Conservation (phyloP, 2,797 vertebrate species). For the Sebastes oblongus region DNA sequence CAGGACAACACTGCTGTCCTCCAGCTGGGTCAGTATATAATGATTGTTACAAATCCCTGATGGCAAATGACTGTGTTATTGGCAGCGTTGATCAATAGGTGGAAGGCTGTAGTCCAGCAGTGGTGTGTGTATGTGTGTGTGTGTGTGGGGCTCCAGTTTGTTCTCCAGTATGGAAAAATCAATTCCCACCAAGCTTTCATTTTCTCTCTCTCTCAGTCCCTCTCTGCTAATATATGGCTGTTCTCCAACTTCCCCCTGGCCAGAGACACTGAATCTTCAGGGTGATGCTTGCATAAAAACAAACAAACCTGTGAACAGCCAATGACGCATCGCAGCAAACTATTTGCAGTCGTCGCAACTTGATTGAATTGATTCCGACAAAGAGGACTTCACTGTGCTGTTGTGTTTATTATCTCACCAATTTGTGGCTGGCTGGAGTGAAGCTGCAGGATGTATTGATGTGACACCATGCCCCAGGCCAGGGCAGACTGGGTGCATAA, state of each 20-base stretch:
- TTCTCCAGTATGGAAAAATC: slow-evolving; percentile 72
- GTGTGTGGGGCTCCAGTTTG: slow-evolving; percentile 50
- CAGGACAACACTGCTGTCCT: slow-evolving; percentile 53
- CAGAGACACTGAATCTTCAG: slow-evolving; percentile 14
- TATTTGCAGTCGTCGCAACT: slow-evolving; percentile 8
- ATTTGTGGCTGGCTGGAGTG: slow-evolving; percentile 49
- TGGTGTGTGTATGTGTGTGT: neutral
- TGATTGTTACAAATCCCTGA: slow-evolving; percentile 75
- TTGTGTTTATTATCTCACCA: slow-evolving; percentile 61
- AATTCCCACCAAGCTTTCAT: slow-evolving; percentile 67
- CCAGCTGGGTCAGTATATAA: slow-evolving; percentile 70
- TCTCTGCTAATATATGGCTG: slow-evolving; percentile 40
- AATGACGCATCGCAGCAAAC: slow-evolving; percentile 2
- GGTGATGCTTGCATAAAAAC: slow-evolving; percentile 23
- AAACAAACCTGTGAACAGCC: slow-evolving; percentile 13
- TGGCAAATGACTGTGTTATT: slow-evolving; percentile 74
- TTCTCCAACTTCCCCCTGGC: slow-evolving; percentile 25
- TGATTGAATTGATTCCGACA: slow-evolving; percentile 55
- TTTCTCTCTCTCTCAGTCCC: slow-evolving; percentile 45
- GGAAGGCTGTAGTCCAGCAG: slow-evolving; percentile 55
- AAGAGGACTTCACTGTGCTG: slow-evolving; percentile 35
- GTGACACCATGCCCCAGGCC: slow-evolving; percentile 65
- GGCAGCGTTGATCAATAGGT: slow-evolving; percentile 76
- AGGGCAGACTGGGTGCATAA: slow-evolving; percentile 55
- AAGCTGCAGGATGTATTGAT: slow-evolving; percentile 62